Percentiles rank a stretch among this genome's conserved stretches.
These are phyloP conservation scores for Drosophila miranda DNA, from an alignment of 1,140 invertebrate species.

Conservation along the genomic window DNA sequence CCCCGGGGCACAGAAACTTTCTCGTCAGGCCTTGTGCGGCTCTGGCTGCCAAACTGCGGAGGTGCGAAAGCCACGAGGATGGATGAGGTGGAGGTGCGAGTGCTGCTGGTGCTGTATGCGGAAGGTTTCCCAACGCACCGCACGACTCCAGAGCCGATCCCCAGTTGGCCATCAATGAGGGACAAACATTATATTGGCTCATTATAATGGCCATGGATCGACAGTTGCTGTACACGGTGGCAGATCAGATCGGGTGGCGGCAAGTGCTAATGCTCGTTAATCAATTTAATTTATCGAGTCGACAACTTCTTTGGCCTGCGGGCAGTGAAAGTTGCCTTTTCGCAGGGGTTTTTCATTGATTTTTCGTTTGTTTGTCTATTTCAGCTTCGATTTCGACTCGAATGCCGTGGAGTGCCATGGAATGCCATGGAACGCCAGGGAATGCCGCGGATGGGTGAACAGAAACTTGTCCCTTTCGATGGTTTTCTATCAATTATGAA, in stretches of 20 bases:
- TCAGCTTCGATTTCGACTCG: constrained; percentile 44
- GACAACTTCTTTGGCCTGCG: constrained; percentile 43
- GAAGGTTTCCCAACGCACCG: constrained; percentile 58
- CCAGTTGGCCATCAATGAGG: constrained; percentile 32
- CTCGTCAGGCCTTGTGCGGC: constrained; percentile 49
- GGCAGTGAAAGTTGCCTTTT: constrained; percentile 49
- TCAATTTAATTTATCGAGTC: constrained; percentile 63
- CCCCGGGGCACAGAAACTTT: constrained; percentile 50
- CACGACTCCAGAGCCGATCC: constrained; percentile 32
- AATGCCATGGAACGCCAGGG: constrained; percentile 6
- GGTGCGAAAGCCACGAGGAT: constrained; percentile 42
- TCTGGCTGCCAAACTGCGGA: constrained; percentile 24
- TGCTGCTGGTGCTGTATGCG: constrained; percentile 39
- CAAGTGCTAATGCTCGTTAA: constrained; percentile 58
- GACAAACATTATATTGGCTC: constrained; percentile 62
- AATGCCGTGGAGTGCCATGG: constrained; percentile 32
- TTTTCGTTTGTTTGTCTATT: constrained; percentile 46
- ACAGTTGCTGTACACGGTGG: constrained; percentile 15
- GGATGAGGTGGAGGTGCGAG: constrained; percentile 2
- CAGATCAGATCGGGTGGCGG: constrained; percentile 25
- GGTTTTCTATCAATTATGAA: constrained; percentile 53
- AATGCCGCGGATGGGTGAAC: constrained; percentile 8
- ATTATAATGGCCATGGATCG: constrained; percentile 34
- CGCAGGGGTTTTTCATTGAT: constrained; percentile 39
- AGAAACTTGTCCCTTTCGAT: constrained; percentile 30